phyloP scores from a whole-genome alignment of 35 echinoderm and acorn worm species.

The Apostichopus japonicus region DNA sequence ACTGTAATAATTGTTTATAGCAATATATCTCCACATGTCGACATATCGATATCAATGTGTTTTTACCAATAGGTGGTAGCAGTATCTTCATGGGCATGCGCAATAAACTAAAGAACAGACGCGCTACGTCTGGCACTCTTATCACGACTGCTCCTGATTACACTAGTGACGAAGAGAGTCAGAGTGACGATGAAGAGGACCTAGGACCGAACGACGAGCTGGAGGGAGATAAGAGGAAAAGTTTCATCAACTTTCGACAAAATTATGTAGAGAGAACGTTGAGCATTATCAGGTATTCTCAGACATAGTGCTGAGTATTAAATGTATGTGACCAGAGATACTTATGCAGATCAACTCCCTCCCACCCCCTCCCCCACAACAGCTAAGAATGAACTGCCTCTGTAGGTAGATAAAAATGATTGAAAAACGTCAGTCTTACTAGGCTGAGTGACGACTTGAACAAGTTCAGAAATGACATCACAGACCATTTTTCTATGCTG shows the following conservation, averaged over 20 bases:
- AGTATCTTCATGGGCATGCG: slow-evolving; percentile 46
- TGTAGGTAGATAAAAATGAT: too few relatives aligned
- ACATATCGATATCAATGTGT: not conserved
- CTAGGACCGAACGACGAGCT: not conserved
- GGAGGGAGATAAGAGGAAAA: slow-evolving; percentile 6
- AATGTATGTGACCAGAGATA: too few relatives aligned
- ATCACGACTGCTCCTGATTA: not conserved
- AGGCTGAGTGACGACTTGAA: too few relatives aligned
- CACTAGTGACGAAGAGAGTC: not conserved
- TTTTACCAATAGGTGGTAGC: not conserved
- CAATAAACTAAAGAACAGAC: not conserved
- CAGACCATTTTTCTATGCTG: too few relatives aligned
- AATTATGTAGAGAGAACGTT: slow-evolving; percentile 55
- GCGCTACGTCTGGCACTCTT: not conserved
- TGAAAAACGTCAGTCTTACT: too few relatives aligned
- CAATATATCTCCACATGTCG: too few relatives aligned
- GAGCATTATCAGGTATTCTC: slow-evolving; percentile 75
- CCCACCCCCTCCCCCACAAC: too few relatives aligned
- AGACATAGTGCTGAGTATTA: too few relatives aligned
- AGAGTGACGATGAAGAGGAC: not conserved
- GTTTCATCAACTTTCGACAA: slow-evolving; percentile 62
- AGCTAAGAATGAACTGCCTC: too few relatives aligned
- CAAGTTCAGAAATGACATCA: too few relatives aligned
- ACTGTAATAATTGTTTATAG: too few relatives aligned
- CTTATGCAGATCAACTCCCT: too few relatives aligned